Evolutionary conservation across 2,888 invertebrate genomes (phyloP).

Genomic region (Laspeyria flexula): DNA sequence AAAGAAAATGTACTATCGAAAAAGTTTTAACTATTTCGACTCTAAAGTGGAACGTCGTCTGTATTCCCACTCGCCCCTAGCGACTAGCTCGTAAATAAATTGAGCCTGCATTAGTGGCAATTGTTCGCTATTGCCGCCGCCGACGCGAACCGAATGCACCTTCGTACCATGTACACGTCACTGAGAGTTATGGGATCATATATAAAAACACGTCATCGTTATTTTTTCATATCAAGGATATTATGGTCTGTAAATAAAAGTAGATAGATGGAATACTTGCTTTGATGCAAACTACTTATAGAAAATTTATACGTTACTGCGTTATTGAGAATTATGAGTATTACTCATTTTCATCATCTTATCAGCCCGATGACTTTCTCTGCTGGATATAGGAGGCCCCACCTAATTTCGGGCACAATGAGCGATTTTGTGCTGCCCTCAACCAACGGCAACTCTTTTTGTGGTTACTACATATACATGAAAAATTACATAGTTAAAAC

Average conservation of each 20-base stretch:
- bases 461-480: no score
- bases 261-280: background rate
- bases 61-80: constrained; percentile 76
- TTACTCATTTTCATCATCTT: no score
- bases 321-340: no score
- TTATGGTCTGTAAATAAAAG: background rate
- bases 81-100: constrained; percentile 83
- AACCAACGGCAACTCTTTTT: no score
- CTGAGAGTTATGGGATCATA: constrained; percentile 31
- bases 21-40: constrained; percentile 40
- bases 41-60: constrained; percentile 55
- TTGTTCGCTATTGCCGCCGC: constrained; percentile 80
- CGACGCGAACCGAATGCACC: constrained; percentile 61
- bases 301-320: no score
- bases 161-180: constrained; percentile 48
- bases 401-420: no score
- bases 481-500: no score
- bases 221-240: constrained; percentile 7
- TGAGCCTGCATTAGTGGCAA: constrained; percentile 85
- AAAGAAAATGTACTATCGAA: background rate
- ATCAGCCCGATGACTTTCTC: no score
- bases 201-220: constrained; percentile 30
- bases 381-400: no score
- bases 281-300: no score
- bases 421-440: no score